Conservation (phyloP, 2,797 vertebrate species). For the Morus bassanus region DNA sequence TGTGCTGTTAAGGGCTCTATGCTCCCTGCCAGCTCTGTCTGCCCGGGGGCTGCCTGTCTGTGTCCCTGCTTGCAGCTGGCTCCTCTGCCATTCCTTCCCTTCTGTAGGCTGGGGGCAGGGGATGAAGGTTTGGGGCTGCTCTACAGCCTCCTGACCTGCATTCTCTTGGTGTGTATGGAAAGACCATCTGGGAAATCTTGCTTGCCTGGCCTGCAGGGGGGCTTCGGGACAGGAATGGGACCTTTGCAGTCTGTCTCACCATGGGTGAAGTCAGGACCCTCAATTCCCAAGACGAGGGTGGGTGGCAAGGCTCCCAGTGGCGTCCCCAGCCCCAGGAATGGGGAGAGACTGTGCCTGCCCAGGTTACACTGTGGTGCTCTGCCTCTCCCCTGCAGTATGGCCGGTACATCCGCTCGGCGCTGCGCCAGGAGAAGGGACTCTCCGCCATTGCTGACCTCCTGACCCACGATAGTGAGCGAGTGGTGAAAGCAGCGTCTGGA, state of each 20-base stretch:
- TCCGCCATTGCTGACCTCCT: constrained; percentile 90
- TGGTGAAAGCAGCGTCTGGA: constrained; percentile 92
- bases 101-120: too few species aligned
- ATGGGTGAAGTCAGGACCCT: background rate
- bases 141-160: background rate
- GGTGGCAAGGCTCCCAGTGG: rapidly evolving
- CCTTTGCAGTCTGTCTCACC: background rate
- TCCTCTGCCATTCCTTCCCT: background rate
- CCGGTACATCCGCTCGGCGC: constrained; percentile 85
- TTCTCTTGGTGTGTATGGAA: background rate
- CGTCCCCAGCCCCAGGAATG: rapidly evolving
- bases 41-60: background rate
- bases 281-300: rapidly evolving
- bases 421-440: constrained; percentile 91
- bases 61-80: background rate
- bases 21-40: background rate
- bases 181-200: background rate
- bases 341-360: background rate
- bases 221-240: background rate
- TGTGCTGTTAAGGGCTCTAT: background rate
- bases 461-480: constrained; percentile 85
- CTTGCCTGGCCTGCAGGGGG: background rate
- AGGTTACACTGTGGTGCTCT: background rate
- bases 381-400: constrained; percentile 81
- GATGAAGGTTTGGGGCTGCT: background rate